Base-by-base conservation (phyloP, 2,113 vertebrate genomes). In the Dasypus novemcinctus region DNA sequence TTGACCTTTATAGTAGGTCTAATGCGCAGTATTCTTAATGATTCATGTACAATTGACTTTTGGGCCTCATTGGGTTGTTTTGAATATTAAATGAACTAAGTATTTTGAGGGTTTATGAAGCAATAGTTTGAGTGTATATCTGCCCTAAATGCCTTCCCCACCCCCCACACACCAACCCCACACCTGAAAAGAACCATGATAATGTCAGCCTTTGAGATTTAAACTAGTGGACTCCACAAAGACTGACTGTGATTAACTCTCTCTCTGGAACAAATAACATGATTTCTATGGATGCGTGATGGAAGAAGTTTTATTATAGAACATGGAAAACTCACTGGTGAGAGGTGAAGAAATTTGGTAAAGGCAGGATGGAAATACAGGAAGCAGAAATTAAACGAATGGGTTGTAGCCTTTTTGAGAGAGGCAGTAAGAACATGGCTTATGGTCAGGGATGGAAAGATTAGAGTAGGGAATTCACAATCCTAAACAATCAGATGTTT, bases 1-100 rank as follows among this genome's bases (percentile, higher is more conserved):
- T 18, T 95, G 80, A 94, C 27, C 66, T 96, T 95, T 92, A 61
- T 57, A 17, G 61, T 87, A 87, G 57, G 46, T 64, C 25, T 36
- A 17, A 10, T 71, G 12, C 54, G 5, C 21, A 79, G 7, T 81
- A 18, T 72, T 36, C 33, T 76, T 80, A 90, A 31, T 81, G 46
- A 90, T 68, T 95, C 54, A 64, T 74, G 20, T 82, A 38, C 75
- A 82, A 66, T 90, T 80, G 95, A 74, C 69, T 87, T 90, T 25
- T 46, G 18, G 79, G 38, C 49, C 46, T 93, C 75, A 52, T 18
- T 68, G 31, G 52, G 46, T 83, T 80, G 33, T 75, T 93, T 72
- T 93, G 21, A 21, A 85, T 31, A 20, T 82, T 76, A 86, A 81
- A 41, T 57, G 33, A 72, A 25, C 76, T 36, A 88, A 91, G 76